Base-by-base conservation (phyloP, 2,888 invertebrate genomes). In the Branchipolynoe longqiensis region DNA sequence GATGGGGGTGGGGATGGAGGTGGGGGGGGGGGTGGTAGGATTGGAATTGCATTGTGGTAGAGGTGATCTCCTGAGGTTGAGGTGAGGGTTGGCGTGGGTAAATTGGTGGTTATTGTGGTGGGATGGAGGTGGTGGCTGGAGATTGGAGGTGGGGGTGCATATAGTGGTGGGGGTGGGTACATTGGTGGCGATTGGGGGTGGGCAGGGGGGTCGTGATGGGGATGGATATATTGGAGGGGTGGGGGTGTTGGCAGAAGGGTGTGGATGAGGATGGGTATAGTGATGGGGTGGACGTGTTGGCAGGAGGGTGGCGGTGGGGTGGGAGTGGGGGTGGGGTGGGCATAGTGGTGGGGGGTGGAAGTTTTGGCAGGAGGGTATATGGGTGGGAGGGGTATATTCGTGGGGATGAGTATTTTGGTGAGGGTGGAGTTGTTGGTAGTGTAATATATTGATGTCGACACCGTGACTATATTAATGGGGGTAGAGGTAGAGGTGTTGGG, bases 251-350 rank as follows among this genome's bases (percentile, higher is more conserved):
- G 56, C 56, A 12, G 56, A 56, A n/a, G n/a, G n/a, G n/a, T n/a
- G n/a, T n/a, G n/a, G n/a, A n/a, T n/a, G n/a, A n/a, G n/a, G 56
- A 14, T 25, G 25, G 56, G 56, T 56, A 56, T 3, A 56, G 25
- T n/a, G n/a, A n/a, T n/a, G n/a, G n/a, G 56, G 56, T 56, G 56
- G 56, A 56, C n/a, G 56, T 56, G 56, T 56, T 22, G 25, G n/a
- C 25, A n/a, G 25, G n/a, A 56, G n/a, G n/a, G 22, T 56, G 56
- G 56, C 3, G 18, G n/a, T 56, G 56, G 56, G 56, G 56, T 56
- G n/a, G 25, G 56, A 25, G 3, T 1, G 56, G 12, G 3, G 56
- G n/a, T 56, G 56, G 56, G 3, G 1, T 62, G 62, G 62, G 62
- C 14, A 14, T 25, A 56, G 18, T 22, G 56, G 56, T n/a, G 56